Percentiles rank a stretch among this genome's conserved stretches.
Conservation (phyloP, 2,797 vertebrate species). For the Pampus argenteus region DNA sequence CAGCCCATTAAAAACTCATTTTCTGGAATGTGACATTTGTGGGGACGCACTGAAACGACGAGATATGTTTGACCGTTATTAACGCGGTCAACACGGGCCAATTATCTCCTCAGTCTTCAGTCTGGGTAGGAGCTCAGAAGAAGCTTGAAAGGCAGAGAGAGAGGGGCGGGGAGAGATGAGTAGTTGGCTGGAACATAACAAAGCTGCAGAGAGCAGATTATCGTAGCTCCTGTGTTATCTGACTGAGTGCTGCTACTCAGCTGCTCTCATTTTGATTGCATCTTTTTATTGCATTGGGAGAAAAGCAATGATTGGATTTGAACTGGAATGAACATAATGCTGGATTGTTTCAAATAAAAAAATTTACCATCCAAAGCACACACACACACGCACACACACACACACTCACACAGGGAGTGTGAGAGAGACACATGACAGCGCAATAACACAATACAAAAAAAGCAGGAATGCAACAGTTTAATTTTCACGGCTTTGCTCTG, state of each 20-base stretch:
- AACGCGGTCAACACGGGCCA: conserved; percentile 25
- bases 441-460: too few species aligned
- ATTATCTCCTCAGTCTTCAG: conserved; percentile 35
- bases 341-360: not conserved
- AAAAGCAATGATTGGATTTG: not conserved
- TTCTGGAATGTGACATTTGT: conserved; percentile 45
- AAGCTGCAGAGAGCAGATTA: conserved; percentile 12
- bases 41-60: not conserved
- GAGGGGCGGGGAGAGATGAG: not conserved
- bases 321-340: not conserved
- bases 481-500: too few species aligned
- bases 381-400: too few species aligned
- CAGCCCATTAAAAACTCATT: conserved; percentile 46
- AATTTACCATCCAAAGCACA: too few species aligned
- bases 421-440: too few species aligned
- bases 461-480: too few species aligned
- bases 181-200: not conserved
- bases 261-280: conserved; percentile 16
- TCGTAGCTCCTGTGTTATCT: not conserved
- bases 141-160: not conserved
- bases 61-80: conserved; percentile 38
- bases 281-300: not conserved
- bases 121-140: not conserved
- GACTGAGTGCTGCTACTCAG: not conserved
- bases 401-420: too few species aligned